Conservation (phyloP, 2,888 invertebrate genomes). For the Caenorhabditis sp. region DNA sequence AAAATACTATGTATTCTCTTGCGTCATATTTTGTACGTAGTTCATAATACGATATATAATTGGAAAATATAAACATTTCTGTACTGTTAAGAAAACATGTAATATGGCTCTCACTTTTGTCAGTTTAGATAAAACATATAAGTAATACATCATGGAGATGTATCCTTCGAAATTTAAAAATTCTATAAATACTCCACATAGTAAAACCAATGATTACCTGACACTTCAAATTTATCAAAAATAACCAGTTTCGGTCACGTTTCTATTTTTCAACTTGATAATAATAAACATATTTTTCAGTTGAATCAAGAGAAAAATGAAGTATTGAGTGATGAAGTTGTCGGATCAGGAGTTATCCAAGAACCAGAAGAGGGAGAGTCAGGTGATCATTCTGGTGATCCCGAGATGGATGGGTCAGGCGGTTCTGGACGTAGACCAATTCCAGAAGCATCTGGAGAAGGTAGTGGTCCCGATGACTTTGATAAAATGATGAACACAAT, state of each 20-base stretch:
- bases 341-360: background rate
- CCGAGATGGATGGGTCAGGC: background rate
- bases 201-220: background rate
- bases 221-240: background rate
- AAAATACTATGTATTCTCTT: too few species aligned
- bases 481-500: slow-evolving; percentile 21
- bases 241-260: background rate
- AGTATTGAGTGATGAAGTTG: background rate
- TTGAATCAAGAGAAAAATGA: background rate
- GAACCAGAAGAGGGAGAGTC: slow-evolving; percentile 1
- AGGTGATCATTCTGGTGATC: background rate
- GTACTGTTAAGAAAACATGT: too few species aligned
- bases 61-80: too few species aligned
- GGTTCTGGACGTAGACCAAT: background rate
- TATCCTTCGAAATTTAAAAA: background rate
- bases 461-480: slow-evolving; percentile 16
- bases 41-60: too few species aligned
- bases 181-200: background rate
- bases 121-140: too few species aligned
- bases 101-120: too few species aligned
- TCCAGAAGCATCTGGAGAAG: slow-evolving; percentile 11
- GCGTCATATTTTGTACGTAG: too few species aligned
- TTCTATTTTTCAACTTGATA: background rate
- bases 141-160: too few species aligned
- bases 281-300: slow-evolving; percentile 3